Conservation (phyloP, 1,140 invertebrate species). For the Cotesia vestalis region DNA sequence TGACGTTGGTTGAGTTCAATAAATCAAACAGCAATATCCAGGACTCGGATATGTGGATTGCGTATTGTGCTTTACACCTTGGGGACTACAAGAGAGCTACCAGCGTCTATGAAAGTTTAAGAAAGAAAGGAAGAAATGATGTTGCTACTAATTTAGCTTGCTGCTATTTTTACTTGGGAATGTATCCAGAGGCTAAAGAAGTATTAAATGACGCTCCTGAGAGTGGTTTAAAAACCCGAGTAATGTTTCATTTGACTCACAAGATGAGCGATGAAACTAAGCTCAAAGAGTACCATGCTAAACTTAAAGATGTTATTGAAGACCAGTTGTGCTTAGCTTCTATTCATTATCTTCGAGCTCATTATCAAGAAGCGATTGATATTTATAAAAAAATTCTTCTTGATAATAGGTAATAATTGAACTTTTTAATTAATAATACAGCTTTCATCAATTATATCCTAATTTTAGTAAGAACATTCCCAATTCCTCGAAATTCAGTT, state of each 20-base stretch:
- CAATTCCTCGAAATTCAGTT: neutral
- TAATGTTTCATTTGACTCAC: constrained; percentile 93
- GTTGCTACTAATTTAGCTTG: constrained; percentile 86
- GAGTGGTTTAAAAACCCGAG: constrained; percentile 77
- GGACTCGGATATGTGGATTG: constrained; percentile 85
- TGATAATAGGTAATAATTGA: constrained; percentile 79
- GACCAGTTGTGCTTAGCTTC: constrained; percentile 96
- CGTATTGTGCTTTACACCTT: constrained; percentile 94
- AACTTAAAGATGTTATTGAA: constrained; percentile 87
- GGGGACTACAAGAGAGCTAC: constrained; percentile 91
- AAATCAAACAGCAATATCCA: constrained; percentile 68
- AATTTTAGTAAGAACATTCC: neutral
- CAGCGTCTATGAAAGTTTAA: constrained; percentile 74
- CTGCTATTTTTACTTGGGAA: constrained; percentile 94
- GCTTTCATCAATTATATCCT: neutral
- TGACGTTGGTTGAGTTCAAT: constrained; percentile 89
- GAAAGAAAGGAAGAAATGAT: constrained; percentile 60
- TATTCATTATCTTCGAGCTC: constrained; percentile 93
- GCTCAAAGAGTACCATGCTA: constrained; percentile 83
- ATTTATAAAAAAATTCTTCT: constrained; percentile 95
- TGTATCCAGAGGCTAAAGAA: constrained; percentile 78
- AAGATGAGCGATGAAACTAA: constrained; percentile 90
- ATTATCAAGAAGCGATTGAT: constrained; percentile 99
- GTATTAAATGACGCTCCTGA: constrained; percentile 70
- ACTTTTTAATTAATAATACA: neutral